Conservation (phyloP, 2,888 invertebrate genomes). For the Limnephilus marmoratus region DNA sequence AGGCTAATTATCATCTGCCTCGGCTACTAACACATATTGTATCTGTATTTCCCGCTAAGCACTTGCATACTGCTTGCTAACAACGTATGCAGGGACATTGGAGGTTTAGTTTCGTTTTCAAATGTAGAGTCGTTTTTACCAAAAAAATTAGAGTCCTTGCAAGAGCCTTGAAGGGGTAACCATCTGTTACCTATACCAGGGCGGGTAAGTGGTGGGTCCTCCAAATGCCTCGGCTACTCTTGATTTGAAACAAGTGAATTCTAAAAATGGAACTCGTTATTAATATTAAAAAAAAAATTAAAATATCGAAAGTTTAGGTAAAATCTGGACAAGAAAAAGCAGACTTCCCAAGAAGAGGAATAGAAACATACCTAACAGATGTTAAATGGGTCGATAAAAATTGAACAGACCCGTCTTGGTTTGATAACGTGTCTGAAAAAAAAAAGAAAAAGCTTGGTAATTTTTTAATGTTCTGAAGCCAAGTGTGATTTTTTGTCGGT, state of each 20-base stretch:
- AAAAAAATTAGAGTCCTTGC: no score
- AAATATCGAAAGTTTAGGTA: not conserved
- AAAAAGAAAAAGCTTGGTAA: slow-evolving; percentile 18
- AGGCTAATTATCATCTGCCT: not conserved
- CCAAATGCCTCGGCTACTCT: not conserved
- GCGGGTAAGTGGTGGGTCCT: no score
- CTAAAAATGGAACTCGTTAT: not conserved
- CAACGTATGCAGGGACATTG: no score
- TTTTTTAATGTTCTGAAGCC: slow-evolving; percentile 20
- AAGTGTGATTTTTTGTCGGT: slow-evolving; percentile 38
- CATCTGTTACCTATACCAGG: no score
- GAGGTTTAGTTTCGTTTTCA: no score
- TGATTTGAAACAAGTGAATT: not conserved
- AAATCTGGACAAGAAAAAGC: not conserved
- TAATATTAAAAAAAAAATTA: not conserved
- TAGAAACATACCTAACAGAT: not conserved
- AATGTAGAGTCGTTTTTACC: no score
- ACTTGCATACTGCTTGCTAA: no score
- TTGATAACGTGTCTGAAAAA: not conserved
- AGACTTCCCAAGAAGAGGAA: not conserved
- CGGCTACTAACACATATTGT: no score
- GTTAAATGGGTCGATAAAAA: slow-evolving; percentile 18
- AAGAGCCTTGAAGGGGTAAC: no score
- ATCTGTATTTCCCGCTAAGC: no score
- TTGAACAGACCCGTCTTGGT: slow-evolving; percentile 2